Base-by-base conservation (phyloP, 2,888 invertebrate genomes). In the Blastobasis adustella region DNA sequence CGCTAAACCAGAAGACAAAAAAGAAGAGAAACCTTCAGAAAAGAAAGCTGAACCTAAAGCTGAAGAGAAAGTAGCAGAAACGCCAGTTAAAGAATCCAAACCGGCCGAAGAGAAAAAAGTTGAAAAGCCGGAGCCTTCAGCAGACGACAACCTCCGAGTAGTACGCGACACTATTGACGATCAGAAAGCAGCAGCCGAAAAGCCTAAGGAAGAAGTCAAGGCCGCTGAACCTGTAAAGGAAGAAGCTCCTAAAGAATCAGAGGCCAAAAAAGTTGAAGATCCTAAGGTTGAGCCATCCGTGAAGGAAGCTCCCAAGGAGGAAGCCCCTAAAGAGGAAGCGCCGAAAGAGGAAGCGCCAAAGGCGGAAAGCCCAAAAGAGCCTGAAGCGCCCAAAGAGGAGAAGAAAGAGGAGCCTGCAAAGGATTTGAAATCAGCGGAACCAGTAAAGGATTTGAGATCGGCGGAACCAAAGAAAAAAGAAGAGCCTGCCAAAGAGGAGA, bases 81-180 rank as follows among this genome's bases (percentile, higher is more conserved):
- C 42, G 5, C 42, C 42, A 42, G 42, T 6, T 42, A 53, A 54
- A 36, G 62, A 66, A 40, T n/a, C 9, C 10, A 53, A 45, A 49
- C 52, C 9, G 51, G 41, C 58, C 23, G 53, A 55, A 38, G 47
- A 47, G 8, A 47, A 42, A 37, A 45, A 53, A 36, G 56, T 55
- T 50, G 54, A 56, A 23, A 58, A 58, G 45, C 49, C 57, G 10
- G 54, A 50, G 9, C 36, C 50, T 3, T 42, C 45, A 51, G 42
- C 9, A 46, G 23, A 10, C 38, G 82, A 82, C 10, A 64, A 64
- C 45, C 63, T 76, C 10, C 71, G 84, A 42, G 80, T 85, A 52
- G 71, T 83, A 10, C 82, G 88, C 43, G 86, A 82, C 49, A 80
- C 84, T 6, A 72, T 79, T 37, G 79, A 76, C 51, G 82, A 77